Percentiles rank a stretch among this genome's conserved stretches.
Conservation (phyloP, 2,113 vertebrate species). For the Salvelinus fontinalis region DNA sequence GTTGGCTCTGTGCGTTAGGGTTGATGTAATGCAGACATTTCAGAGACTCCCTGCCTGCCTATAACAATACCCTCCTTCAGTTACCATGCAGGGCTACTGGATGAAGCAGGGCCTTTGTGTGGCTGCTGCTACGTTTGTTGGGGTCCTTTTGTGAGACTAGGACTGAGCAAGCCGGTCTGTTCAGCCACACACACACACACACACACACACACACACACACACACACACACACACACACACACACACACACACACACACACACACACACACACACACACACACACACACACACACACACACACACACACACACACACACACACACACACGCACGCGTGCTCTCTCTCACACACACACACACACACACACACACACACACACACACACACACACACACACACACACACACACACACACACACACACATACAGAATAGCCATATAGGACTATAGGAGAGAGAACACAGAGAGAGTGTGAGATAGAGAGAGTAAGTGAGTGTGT, state of each 20-base stretch:
- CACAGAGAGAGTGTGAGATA: background rate
- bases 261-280: too few species aligned
- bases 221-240: background rate
- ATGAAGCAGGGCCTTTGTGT: conserved; percentile 58
- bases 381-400: too few species aligned
- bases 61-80: too few species aligned
- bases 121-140: conserved; percentile 17
- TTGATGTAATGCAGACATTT: conserved; percentile 62
- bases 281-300: too few species aligned
- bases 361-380: too few species aligned
- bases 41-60: conserved; percentile 29
- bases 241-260: too few species aligned
- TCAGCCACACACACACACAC: background rate
- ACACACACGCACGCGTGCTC: background rate
- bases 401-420: too few species aligned
- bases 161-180: background rate
- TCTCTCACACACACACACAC: background rate
- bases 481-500: background rate
- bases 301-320: background rate
- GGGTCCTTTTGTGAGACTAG: conserved; percentile 36
- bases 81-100: too few species aligned
- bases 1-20: conserved; percentile 24
- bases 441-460: background rate
- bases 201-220: background rate
- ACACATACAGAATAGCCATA: too few species aligned